Percentiles rank a stretch among this genome's conserved stretches.
Conservation (phyloP, 2,888 invertebrate species). For the Merodon equestris region DNA sequence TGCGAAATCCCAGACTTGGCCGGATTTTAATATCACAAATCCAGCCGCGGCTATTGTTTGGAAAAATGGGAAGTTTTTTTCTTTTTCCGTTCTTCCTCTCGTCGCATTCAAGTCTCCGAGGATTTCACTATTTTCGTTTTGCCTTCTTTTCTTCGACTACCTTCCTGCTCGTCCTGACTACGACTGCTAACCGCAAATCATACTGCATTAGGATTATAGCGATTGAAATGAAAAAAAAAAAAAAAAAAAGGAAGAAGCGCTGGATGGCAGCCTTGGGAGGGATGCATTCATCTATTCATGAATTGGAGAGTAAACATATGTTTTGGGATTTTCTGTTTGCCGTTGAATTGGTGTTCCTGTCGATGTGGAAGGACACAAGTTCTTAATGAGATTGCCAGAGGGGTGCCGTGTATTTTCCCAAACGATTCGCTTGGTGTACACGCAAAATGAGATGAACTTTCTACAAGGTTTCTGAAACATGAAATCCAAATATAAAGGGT, state of each 20-base stretch:
- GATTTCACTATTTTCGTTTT: constrained; percentile 26
- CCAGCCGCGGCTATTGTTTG: constrained; percentile 39
- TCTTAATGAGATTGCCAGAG: constrained; percentile 4
- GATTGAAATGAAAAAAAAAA: not conserved
- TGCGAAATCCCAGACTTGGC: not conserved
- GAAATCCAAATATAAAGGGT: too few relatives aligned
- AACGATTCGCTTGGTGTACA: too few relatives aligned
- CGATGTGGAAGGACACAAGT: constrained; percentile 6
- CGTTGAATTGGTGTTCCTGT: not conserved
- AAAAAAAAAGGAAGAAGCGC: constrained; percentile 3
- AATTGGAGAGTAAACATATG: constrained; percentile 28
- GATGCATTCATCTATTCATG: constrained; percentile 17
- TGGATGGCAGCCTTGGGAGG: constrained; percentile 37
- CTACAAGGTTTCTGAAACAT: too few relatives aligned
- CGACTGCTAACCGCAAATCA: constrained; percentile 47
- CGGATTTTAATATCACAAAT: constrained; percentile 33
- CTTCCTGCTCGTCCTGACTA: constrained; percentile 35
- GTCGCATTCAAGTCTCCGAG: constrained; percentile 44
- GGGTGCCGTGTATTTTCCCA: too few relatives aligned
- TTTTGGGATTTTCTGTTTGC: constrained; percentile 6
- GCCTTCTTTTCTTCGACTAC: constrained; percentile 5
- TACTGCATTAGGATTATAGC: constrained; percentile 13
- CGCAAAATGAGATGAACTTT: too few relatives aligned
- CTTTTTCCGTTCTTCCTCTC: constrained; percentile 10
- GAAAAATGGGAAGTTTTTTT: too few relatives aligned